A percentile compares a stretch with the other conserved stretches of the same genome.
These are phyloP conservation scores for Labeo rohita DNA, from an alignment of 2,113 vertebrate species.

Conservation along the genomic window DNA sequence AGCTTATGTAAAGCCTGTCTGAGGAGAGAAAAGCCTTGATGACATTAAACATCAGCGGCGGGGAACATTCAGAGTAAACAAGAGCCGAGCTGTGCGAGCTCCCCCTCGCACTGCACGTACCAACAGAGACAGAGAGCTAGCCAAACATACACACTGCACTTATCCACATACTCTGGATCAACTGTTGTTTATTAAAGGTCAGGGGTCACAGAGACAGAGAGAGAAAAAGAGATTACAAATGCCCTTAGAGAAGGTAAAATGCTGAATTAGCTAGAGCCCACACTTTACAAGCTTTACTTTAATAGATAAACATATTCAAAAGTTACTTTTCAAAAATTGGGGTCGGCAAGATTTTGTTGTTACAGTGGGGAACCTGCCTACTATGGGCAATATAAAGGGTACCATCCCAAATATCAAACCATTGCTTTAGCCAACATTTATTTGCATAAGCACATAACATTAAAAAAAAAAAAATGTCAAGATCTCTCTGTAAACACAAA, in stretches of 20 bases:
- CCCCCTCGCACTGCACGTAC: slow-evolving; percentile 34
- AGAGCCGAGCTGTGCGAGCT: slow-evolving; percentile 62
- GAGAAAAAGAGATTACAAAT: neutral
- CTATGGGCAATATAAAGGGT: too few species aligned
- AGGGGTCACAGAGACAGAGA: slow-evolving; percentile 49
- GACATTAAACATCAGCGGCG: slow-evolving; percentile 75
- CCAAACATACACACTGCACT: slow-evolving; percentile 46
- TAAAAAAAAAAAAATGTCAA: too few species aligned
- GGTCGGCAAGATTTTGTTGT: too few species aligned
- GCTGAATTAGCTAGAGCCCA: neutral
- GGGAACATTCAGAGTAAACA: slow-evolving; percentile 74
- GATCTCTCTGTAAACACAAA: too few species aligned
- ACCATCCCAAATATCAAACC: too few species aligned
- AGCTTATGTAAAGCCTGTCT: slow-evolving; percentile 63
- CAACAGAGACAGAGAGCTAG: slow-evolving; percentile 6
- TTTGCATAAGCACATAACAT: too few species aligned
- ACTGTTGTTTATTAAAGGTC: slow-evolving; percentile 68
- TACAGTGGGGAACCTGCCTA: too few species aligned
- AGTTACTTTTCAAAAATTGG: neutral
- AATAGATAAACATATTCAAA: neutral
- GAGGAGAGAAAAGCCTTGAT: slow-evolving; percentile 64
- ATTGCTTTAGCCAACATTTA: too few species aligned
- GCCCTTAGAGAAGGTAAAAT: neutral
- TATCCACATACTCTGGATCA: slow-evolving; percentile 67
- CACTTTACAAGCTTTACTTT: neutral